Base-by-base conservation (phyloP, 2,888 invertebrate genomes). In the Nomada hirtipes region DNA sequence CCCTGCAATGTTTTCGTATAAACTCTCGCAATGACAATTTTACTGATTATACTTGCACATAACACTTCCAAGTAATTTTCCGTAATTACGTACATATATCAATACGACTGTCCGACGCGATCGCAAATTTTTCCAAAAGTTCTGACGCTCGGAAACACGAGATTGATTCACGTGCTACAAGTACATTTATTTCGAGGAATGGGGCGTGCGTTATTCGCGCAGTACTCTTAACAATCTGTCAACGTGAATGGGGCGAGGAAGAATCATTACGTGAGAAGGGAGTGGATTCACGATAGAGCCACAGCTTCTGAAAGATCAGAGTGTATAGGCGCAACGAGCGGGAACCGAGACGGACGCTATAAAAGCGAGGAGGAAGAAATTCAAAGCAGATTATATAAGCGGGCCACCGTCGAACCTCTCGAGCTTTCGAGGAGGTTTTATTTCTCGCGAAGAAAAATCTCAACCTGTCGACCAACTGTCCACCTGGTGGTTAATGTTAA, bases 371-470 rank as follows among this genome's bases (percentile, higher is more conserved):
- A 83, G 69, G 84, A 44, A 83, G 73, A 65, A 86, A 88, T 89
- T 86, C 86, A 82, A 88, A 89, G 89, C 83, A 82, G 80, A 77
- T 85, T 85, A 88, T 88, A 82, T 85, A 89, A 88, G n/a, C 88
- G 82, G 73, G 87, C 79, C 80, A 79, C 81, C 64, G 67, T 63
- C 69, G 76, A 86, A 84, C 72, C 78, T 61, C 69, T 59, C 67
- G 74, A 88, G 85, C 80, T 84, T 87, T 36, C 73, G 76, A 57
- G 70, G 71, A 57, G 13, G 68, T 76, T 85, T 85, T 83, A 88
- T 81, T 83, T 53, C 23, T 11, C 13, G 70, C 26, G 59, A 26
- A 57, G 52, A 29, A 23, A 74, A 74, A 52, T 63, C 63, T 44
- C 42, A 55, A 61, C 18, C n/a, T 13, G 47, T 11, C 9, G 18